A percentile compares a stretch with the other conserved stretches of the same genome.
phyloP scores from a whole-genome alignment of 37 sponge, comb jelly and placozoan species.

The Chondrosia reniformis region DNA sequence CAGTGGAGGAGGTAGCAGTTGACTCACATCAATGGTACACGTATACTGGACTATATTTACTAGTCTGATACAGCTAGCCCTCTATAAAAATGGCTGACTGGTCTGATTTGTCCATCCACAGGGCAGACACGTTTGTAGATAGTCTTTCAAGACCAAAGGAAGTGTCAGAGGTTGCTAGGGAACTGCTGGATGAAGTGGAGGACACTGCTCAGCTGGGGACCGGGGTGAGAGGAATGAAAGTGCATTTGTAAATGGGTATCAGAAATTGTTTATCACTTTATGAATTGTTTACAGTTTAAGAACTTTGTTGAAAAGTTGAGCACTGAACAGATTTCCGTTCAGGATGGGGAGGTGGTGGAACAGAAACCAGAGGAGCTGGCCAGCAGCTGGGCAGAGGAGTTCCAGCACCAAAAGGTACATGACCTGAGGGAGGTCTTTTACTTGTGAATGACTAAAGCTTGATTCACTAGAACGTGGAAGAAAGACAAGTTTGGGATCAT shows the following conservation, averaged over 20 bases:
- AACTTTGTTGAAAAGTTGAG: constrained; percentile 62
- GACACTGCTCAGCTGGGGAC: constrained; percentile 4
- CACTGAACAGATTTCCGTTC: constrained; percentile 37
- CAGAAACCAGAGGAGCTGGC: not conserved
- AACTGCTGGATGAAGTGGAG: not conserved
- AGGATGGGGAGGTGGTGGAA: constrained; percentile 28
- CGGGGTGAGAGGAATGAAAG: not conserved
- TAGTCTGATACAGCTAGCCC: too few species aligned
- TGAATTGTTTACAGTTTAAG: constrained; percentile 44
- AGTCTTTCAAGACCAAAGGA: too few species aligned
- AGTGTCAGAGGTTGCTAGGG: not conserved
- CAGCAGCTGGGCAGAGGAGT: constrained; percentile 30
- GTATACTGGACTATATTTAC: too few species aligned
- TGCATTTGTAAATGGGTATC: constrained; percentile 16
- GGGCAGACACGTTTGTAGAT: too few species aligned
- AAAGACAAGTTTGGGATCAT: not conserved
- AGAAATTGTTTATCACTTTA: not conserved
- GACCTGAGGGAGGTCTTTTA: not conserved
- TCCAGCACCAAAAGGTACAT: constrained; percentile 13
- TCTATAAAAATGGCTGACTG: too few species aligned
- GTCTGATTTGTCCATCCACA: too few species aligned
- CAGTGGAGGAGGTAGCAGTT: too few species aligned
- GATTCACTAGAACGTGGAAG: not conserved
- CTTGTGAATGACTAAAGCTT: not conserved
- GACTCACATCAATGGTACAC: too few species aligned